A percentile compares a stretch with the other conserved stretches of the same genome.
Conservation (phyloP, 2,113 vertebrate species). For the Aramus guarauna region DNA sequence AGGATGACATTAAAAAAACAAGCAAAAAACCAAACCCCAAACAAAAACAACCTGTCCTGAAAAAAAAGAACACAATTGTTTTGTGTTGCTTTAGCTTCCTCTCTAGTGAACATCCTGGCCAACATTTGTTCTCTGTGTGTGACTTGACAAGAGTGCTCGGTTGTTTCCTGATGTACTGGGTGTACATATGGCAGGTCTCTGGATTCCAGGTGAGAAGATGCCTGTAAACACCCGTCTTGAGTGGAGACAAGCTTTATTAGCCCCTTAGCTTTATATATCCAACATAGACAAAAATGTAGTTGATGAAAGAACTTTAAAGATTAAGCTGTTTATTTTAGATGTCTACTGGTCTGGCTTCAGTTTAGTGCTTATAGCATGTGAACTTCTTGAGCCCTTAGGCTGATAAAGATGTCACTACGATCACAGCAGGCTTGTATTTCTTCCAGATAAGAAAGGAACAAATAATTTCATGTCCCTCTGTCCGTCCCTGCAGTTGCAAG, state of each 20-base stretch:
- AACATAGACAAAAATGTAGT: not conserved
- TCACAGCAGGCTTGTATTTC: not conserved
- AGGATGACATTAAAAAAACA: not conserved
- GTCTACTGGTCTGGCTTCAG: not conserved
- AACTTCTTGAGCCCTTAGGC: not conserved
- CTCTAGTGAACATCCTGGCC: not conserved
- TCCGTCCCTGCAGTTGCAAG: not conserved
- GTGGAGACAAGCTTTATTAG: not conserved
- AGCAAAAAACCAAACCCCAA: not conserved
- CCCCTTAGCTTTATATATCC: not conserved
- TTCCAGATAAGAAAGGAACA: not conserved
- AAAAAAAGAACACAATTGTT: not conserved
- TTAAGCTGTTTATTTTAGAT: not conserved
- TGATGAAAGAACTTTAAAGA: not conserved
- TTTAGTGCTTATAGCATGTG: not conserved
- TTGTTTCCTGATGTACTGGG: accelerated
- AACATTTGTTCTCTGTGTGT: not conserved
- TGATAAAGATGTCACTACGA: not conserved
- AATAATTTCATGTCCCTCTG: not conserved
- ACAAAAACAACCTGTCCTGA: not conserved
- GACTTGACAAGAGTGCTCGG: not conserved
- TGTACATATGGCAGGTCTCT: accelerated
- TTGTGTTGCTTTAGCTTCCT: not conserved
- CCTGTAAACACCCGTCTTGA: not conserved
- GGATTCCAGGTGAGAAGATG: not conserved